Evolutionary conservation across 2,888 invertebrate species (phyloP), one percentile per base, ranked within the genome.

Genomic region (Rhodophaea formosa): DNA sequence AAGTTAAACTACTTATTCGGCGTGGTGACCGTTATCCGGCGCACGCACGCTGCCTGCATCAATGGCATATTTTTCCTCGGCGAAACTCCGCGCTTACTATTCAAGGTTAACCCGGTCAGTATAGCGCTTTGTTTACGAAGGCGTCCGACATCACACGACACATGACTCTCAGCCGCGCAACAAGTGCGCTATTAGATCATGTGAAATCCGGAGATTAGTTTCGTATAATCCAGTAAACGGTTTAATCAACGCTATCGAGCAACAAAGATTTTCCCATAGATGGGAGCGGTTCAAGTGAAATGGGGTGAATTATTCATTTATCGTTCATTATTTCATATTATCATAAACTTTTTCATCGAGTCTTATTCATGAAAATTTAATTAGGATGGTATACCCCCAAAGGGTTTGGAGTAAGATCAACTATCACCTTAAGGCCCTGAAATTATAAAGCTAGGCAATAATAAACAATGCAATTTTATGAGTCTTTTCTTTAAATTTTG

Each of bases 91-190:
- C 86, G 87, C 88, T 89, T 88, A 82, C 87, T 86, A 89, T 89
- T 88, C 85, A 88, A 84, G 83, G 87, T 77, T 90, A 88, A 91
- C 91, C 89, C 86, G 91, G 91, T 91, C 87, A 90, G 79, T 80
- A 79, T 74, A 78, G 74, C 77, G 84, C 84, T 84, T 89, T 89
- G 87, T 89, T 85, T 86, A 84, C 74, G 79, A 79, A 68, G 72
- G 78, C 76, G 56, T 49, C 65, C 70, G 74, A 75, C 72, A 72
- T 70, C 70, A 66, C 65, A 65, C 67, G 67, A 51, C 67, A 68
- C 71, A 70, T 70, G 53, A 66, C 72, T 75, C 68, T 70, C 71
- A 70, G 63, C 53, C 62, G 68, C 67, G 66, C 67, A 68, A 68
- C 69, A 67, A 63, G 66, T 43, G 43, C 23, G 44, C 15, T 15